Base-by-base conservation (phyloP, 1,140 invertebrate species). In the Formica exsecta region DNA sequence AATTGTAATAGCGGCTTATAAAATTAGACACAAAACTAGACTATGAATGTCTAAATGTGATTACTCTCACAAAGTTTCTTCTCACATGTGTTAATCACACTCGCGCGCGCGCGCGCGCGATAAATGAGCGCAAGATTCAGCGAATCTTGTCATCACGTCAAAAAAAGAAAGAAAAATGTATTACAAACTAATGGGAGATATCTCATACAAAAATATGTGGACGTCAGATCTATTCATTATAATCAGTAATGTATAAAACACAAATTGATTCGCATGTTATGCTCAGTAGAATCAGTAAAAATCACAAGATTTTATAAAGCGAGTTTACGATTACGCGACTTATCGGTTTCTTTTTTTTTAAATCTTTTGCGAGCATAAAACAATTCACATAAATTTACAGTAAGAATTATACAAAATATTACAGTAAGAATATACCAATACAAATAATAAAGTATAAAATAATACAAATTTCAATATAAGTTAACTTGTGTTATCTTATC, bases 191-290 rank as follows among this genome's bases (percentile, higher is more conserved):
- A 7, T 11, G 1, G 4, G 3, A 36, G 19, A 57, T 16, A 64
- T 13, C 61, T 13, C 61, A 29, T 32, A 64, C 13, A 64, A 64
- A 64, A 64, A 32, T 36, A 73, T 7, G 29, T 36, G 22, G 3
- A 73, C 9, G 19, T 73, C 70, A 38, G 29, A 57, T 74, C 48
- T 57, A 73, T 29, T 32, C 51, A 71, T 36, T 57, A 36, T 74
- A 74, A 74, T 3, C 13, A 59, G 32, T n/a, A 36, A 38, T 25
- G 13, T 73, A 36, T n/a, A 3, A 48, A 71, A 22, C 1, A n/a
- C 1, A 74, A 38, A 74, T 59, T 57, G 11, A 59, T 6, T 57
- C 6, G 32, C n/a, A 74, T 74, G 68, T 16, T 51, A 25, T 25
- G 6, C 11, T 51, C 68, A 32, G 32, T 22, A 74, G 9, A 74